Evolutionary conservation across 2,888 invertebrate genomes (phyloP).

Genomic region (Deladenus siricidicola): DNA sequence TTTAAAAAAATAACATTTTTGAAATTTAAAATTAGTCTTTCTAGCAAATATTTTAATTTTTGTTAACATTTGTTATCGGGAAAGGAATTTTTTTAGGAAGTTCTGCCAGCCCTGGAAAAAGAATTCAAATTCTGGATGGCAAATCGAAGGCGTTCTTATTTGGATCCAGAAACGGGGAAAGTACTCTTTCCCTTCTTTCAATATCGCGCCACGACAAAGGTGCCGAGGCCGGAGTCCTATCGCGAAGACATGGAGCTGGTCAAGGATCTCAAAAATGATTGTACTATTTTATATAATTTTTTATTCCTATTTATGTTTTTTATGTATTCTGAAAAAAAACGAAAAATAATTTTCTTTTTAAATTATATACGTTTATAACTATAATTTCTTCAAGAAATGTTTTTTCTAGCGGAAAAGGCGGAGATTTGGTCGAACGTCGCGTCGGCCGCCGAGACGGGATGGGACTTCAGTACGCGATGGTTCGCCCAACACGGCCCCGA

Average conservation of each 20-base stretch:
- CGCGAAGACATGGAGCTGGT: constrained; percentile 56
- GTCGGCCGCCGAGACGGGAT: constrained; percentile 74
- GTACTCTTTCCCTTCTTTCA: constrained; percentile 63
- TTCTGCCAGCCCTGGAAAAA: constrained; percentile 55
- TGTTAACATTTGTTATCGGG: not conserved
- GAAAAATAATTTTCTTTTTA: constrained; percentile 3
- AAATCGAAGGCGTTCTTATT: constrained; percentile 56
- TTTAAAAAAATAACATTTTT: not conserved
- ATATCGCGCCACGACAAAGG: constrained; percentile 70
- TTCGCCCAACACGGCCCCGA: constrained; percentile 60
- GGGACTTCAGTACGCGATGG: constrained; percentile 77
- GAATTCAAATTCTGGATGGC: constrained; percentile 72
- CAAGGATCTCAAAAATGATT: constrained; percentile 30
- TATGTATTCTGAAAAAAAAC: not conserved
- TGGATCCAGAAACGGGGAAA: constrained; percentile 47
- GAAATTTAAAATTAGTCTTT: constrained; percentile 3
- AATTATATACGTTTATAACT: too few species aligned
- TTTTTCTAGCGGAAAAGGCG: constrained; percentile 23
- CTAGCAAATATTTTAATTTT: not conserved
- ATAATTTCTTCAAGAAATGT: too few species aligned
- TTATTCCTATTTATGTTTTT: not conserved
- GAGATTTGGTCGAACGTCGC: constrained; percentile 49
- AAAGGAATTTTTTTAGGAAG: constrained; percentile 40
- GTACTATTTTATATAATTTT: constrained; percentile 11
- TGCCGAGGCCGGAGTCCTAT: constrained; percentile 85